Percentiles rank a stretch among this genome's conserved stretches.
phyloP scores from a whole-genome alignment of 2,113 vertebrate species.

The Hystrix brachyura region DNA sequence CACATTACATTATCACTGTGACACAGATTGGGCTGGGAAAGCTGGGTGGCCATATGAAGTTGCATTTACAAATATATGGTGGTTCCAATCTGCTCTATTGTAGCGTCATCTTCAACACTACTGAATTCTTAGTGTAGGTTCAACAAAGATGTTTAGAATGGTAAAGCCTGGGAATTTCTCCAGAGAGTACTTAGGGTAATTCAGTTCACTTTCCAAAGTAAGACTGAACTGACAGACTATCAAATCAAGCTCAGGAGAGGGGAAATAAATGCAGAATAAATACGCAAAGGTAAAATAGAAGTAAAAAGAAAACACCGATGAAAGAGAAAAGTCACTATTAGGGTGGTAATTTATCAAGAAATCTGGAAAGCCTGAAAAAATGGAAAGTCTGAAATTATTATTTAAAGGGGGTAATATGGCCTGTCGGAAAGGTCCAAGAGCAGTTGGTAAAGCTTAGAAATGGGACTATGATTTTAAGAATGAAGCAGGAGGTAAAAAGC shows the following conservation, averaged over 20 bases:
- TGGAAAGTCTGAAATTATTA: background rate
- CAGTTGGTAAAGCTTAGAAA: background rate
- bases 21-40: background rate
- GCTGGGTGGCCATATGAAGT: background rate
- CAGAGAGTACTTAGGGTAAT: background rate
- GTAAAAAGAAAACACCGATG: background rate
- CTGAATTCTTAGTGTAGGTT: background rate
- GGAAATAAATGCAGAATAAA: background rate
- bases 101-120: background rate
- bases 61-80: background rate
- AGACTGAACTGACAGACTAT: background rate
- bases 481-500: background rate
- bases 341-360: background rate
- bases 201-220: background rate
- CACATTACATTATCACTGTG: background rate
- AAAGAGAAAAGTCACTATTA: background rate
- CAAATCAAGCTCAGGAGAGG: background rate
- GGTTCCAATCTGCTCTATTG: background rate
- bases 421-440: background rate
- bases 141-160: background rate
- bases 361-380: background rate
- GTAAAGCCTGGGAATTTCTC: background rate
- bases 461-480: background rate
- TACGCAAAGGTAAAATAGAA: background rate
- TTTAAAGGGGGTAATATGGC: background rate